Percentiles rank a stretch among this genome's conserved stretches.
Conservation (phyloP, 1,140 invertebrate genomes). For the Drosophila nebulosa region DNA sequence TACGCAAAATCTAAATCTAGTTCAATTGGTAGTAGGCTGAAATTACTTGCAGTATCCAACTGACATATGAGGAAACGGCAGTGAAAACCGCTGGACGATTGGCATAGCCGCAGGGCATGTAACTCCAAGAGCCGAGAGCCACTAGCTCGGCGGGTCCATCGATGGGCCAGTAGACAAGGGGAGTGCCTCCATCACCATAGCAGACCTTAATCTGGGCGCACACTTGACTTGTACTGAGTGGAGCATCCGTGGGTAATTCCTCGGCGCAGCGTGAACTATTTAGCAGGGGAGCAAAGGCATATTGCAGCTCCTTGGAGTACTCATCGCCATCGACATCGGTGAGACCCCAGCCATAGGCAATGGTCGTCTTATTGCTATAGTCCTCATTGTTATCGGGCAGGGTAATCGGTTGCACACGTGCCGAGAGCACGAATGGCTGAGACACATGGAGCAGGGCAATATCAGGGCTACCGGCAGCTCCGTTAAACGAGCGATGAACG, state of each 20-base stretch:
- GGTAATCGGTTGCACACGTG: conserved; percentile 48
- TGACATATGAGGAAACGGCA: conserved; percentile 84
- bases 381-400: conserved; percentile 55
- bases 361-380: conserved; percentile 50
- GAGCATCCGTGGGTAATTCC: conserved; percentile 56
- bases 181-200: conserved; percentile 87
- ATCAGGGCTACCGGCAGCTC: conserved; percentile 65
- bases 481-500: conserved; percentile 55
- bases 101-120: conserved; percentile 85
- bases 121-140: conserved; percentile 89
- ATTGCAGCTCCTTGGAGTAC: conserved; percentile 78
- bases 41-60: conserved; percentile 84
- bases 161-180: conserved; percentile 82
- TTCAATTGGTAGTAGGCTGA: conserved; percentile 67
- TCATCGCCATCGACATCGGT: conserved; percentile 60
- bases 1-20: conserved; percentile 49
- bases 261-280: conserved; percentile 40
- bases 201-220: conserved; percentile 85
- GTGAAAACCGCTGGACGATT: conserved; percentile 88
- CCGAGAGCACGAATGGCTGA: conserved; percentile 57
- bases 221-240: conserved; percentile 81
- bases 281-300: conserved; percentile 54
- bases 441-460: conserved; percentile 67
- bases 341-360: conserved; percentile 81
- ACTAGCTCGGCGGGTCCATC: conserved; percentile 75